These are phyloP conservation scores for Chiloscyllium plagiosum DNA, from an alignment of 2,113 vertebrate species.

Conservation along the genomic window DNA sequence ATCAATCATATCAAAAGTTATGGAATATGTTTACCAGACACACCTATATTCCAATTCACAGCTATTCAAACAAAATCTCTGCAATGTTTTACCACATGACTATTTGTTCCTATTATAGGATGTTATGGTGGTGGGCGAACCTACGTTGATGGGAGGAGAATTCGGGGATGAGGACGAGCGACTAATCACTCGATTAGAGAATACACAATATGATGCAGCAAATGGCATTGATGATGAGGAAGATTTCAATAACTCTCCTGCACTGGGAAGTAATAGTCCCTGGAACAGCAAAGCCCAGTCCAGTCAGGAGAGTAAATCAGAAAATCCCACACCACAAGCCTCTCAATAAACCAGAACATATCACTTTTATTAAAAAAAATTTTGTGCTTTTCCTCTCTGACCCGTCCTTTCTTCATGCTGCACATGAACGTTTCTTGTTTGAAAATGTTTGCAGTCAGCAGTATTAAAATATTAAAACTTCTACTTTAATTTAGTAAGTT, in stretches of 20 bases:
- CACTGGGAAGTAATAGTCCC: conserved; percentile 85
- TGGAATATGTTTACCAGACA: not conserved
- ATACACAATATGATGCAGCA: conserved; percentile 96
- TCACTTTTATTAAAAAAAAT: conserved; percentile 31
- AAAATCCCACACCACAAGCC: conserved; percentile 87
- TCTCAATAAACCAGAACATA: conserved; percentile 70
- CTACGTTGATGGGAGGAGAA: conserved; percentile 97
- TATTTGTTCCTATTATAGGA: conserved; percentile 65
- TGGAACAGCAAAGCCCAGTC: conserved; percentile 88
- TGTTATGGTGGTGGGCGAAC: conserved; percentile 98
- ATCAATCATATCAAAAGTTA: not conserved
- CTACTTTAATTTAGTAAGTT: conserved; percentile 34
- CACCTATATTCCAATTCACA: not conserved
- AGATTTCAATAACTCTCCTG: conserved; percentile 93
- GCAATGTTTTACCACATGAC: conserved; percentile 19
- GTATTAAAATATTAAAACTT: conserved; percentile 34
- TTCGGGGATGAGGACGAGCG: conserved; percentile 98
- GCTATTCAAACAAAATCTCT: not conserved
- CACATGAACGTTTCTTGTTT: conserved; percentile 27
- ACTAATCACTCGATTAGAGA: conserved; percentile 98
- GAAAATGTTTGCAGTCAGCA: conserved; percentile 28
- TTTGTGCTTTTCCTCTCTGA: not conserved
- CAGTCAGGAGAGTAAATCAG: conserved; percentile 85
- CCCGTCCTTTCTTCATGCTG: not conserved
- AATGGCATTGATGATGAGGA: conserved; percentile 98